Conservation (phyloP, 2,888 invertebrate genomes). For the Tinea trinotella region DNA sequence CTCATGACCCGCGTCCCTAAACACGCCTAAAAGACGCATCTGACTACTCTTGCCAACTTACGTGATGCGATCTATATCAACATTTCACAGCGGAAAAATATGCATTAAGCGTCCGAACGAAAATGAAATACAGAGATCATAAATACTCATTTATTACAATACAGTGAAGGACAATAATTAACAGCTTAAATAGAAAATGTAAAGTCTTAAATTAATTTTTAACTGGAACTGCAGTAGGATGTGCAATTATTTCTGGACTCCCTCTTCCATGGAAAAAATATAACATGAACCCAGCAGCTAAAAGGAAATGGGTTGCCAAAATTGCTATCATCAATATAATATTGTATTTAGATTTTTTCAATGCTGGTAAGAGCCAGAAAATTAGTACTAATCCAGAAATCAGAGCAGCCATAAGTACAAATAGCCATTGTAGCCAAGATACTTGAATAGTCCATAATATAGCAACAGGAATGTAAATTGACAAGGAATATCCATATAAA, state of each 20-base stretch:
- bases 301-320: conserved; percentile 81
- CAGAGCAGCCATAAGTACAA: conserved; percentile 85
- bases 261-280: conserved; percentile 78
- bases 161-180: no score
- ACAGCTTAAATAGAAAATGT: not conserved
- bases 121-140: no score
- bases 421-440: conserved; percentile 88
- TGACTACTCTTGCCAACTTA: no score
- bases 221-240: not conserved
- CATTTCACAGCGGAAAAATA: no score
- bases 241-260: not conserved
- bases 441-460: conserved; percentile 92
- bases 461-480: conserved; percentile 94
- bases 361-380: conserved; percentile 84
- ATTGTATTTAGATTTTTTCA: conserved; percentile 74
- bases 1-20: no score
- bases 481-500: conserved; percentile 94
- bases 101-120: no score
- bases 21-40: no score
- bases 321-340: conserved; percentile 70
- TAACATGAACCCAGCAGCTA: conserved; percentile 90
- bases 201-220: not conserved
- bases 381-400: conserved; percentile 91
- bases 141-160: no score
- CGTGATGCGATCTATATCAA: no score